These are phyloP conservation scores for Montipora capricornis DNA, from an alignment of 64 coral and sea anemone genomes.

Conservation along the genomic window DNA sequence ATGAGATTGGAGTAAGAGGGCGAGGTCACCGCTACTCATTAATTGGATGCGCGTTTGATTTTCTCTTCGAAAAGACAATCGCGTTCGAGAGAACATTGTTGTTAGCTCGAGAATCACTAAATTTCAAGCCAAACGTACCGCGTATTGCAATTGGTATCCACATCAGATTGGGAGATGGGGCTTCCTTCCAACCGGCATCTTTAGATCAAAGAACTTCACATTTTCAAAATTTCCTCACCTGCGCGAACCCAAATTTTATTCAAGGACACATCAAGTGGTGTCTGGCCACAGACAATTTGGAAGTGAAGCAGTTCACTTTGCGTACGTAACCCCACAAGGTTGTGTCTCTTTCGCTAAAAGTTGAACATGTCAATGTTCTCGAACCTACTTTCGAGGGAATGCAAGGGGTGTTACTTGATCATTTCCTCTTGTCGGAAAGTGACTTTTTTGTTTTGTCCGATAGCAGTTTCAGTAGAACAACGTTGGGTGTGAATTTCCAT, in stretches of 20 bases:
- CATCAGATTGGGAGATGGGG: constrained; percentile 63
- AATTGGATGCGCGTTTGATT: constrained; percentile 67
- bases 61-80: constrained; percentile 47
- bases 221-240: constrained; percentile 41
- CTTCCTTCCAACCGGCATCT: background rate
- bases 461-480: constrained; percentile 75
- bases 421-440: constrained; percentile 74
- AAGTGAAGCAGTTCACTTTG: constrained; percentile 46
- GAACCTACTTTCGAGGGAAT: constrained; percentile 65
- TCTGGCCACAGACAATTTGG: constrained; percentile 58
- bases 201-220: constrained; percentile 26
- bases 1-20: constrained; percentile 6
- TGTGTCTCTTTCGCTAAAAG: constrained; percentile 42
- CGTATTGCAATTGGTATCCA: constrained; percentile 69
- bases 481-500: constrained; percentile 73
- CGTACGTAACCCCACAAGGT: constrained; percentile 55
- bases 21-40: constrained; percentile 23
- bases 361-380: constrained; percentile 66
- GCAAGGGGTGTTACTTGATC: constrained; percentile 60
- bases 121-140: background rate
- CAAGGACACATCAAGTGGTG: constrained; percentile 62
- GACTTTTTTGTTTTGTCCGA: constrained; percentile 69
- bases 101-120: constrained; percentile 2
- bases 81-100: constrained; percentile 38
- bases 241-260: constrained; percentile 24